phyloP scores from a whole-genome alignment of 2,113 vertebrate genomes.

The Zapornia atra region DNA sequence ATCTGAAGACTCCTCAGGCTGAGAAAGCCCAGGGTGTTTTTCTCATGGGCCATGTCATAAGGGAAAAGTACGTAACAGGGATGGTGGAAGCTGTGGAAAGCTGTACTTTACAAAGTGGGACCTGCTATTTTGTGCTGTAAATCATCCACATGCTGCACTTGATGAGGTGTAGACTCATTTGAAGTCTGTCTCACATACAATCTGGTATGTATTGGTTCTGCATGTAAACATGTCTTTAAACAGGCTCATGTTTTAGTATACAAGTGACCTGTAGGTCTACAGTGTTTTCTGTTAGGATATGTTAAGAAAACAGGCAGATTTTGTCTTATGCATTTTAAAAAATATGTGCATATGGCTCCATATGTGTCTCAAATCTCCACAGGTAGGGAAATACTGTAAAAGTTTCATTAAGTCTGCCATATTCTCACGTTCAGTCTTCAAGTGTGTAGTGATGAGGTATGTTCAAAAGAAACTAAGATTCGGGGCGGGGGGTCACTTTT shows the following conservation, averaged over 20 bases:
- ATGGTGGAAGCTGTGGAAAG: background rate
- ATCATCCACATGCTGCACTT: background rate
- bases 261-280: background rate
- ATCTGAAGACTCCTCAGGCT: background rate
- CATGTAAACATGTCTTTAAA: background rate
- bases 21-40: background rate
- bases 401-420: background rate
- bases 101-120: background rate
- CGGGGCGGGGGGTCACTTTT: background rate
- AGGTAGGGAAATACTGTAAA: background rate
- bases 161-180: background rate
- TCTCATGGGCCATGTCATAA: background rate
- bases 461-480: background rate
- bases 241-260: background rate
- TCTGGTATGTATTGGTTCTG: background rate
- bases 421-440: background rate
- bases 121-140: background rate
- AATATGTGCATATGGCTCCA: background rate
- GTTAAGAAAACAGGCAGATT: background rate
- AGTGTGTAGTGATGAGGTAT: rapidly evolving
- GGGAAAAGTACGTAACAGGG: background rate
- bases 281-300: background rate
- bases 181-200: background rate
- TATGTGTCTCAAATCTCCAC: background rate
- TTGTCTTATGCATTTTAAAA: background rate